Percentiles rank a stretch among this genome's conserved stretches.
Conservation (phyloP, 2,888 invertebrate species). For the Alsophila aescularia region DNA sequence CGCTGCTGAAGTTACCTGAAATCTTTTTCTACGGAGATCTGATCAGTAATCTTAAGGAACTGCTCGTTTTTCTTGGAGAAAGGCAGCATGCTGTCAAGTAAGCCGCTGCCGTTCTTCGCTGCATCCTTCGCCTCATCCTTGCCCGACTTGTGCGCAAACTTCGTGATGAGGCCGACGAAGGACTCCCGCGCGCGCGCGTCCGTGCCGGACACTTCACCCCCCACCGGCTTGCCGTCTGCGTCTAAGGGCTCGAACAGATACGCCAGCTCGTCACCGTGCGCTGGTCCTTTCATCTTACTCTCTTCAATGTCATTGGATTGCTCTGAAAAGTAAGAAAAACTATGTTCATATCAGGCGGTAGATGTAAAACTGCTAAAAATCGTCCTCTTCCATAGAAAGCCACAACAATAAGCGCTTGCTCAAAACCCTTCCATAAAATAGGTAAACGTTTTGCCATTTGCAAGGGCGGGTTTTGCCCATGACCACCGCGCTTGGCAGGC, state of each 20-base stretch:
- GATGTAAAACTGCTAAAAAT: too few relatives aligned
- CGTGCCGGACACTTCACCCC: constrained; percentile 68
- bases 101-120: constrained; percentile 40
- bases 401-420: too few relatives aligned
- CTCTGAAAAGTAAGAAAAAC: constrained; percentile 35
- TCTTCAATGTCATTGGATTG: constrained; percentile 37
- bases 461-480: too few relatives aligned
- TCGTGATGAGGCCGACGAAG: constrained; percentile 87
- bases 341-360: too few relatives aligned
- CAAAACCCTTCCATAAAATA: too few relatives aligned
- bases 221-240: constrained; percentile 83
- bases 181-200: constrained; percentile 87
- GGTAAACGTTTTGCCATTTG: too few relatives aligned
- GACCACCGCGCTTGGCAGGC: too few relatives aligned
- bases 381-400: too few relatives aligned
- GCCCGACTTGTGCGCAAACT: constrained; percentile 84
- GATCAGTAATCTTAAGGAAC: constrained; percentile 63
- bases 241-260: constrained; percentile 88
- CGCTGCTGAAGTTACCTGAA: constrained; percentile 57
- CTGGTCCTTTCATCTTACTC: constrained; percentile 65
- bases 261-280: constrained; percentile 89
- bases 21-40: constrained; percentile 62
- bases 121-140: constrained; percentile 40
- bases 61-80: constrained; percentile 62
- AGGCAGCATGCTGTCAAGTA: constrained; percentile 45